Base-by-base conservation (phyloP, 1,140 invertebrate species). In the Ceratoteleas bidentatus region DNA sequence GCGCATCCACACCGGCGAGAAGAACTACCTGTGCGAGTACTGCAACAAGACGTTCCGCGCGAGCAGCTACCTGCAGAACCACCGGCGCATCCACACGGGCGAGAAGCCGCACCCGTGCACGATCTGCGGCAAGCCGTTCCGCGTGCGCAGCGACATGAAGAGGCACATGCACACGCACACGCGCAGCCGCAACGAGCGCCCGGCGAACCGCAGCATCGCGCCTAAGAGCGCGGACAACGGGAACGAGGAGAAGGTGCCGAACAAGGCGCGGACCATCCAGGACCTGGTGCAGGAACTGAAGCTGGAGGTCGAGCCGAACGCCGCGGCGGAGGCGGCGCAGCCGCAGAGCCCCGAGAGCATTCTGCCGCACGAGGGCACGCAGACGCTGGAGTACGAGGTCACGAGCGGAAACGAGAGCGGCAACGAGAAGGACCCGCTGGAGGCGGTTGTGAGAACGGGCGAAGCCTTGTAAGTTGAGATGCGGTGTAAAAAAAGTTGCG, bases 61-160 rank as follows among this genome's bases (percentile, higher is more conserved):
- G 0, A 96, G 96, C 54, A 96, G 95, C 2, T 97, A 97, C 89
- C 88, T 97, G 4, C 94, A 96, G 78, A 96, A 95, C 86, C 98
- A 99, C 89, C 93, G 96, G 72, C 93, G 97, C 66, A 98, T 98
- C 50, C 98, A 99, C 87, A 99, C 97, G 15, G 96, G 96, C 0
- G 96, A 96, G 84, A 96, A 95, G 79, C 96, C 96, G 0, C 94
- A 97, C 88, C 92, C 93, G 0, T 98, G 96, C 88, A 90, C 93
- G 2, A 91, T 96, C 0, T 97, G 96, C 87, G 94, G 93, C 0
- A 97, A 97, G 87, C 93, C 94, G n/a, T 98, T 97, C 90, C 93
- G 96, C 38, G 96, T 97, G 0, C 93, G 94, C 5, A 96, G 97
- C 32, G 96, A 98, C 85, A 94, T 99, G 93, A 96, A 97, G 77